Evolutionary conservation across 2,888 invertebrate genomes (phyloP), one percentile per base, ranked within the genome.

Genomic region (Dicranocentrus wangi): DNA sequence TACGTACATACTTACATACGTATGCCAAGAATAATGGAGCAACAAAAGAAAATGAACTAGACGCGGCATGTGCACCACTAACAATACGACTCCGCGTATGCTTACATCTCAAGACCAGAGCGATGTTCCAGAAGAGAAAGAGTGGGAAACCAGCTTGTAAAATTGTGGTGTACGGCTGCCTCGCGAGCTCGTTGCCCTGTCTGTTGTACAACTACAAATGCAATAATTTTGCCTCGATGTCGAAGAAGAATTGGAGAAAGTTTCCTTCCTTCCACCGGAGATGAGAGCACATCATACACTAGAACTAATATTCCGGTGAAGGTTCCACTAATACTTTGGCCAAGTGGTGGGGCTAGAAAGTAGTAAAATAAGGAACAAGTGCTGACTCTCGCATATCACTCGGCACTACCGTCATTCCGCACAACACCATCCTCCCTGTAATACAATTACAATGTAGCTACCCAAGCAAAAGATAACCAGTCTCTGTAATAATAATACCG

Each of bases 251-350:
- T 3, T 13, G 23, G 17, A 51, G 27, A 75, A 39, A 75, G 65
- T 39, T 65, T 75, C 25, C 51, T 75, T 68, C 66, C 75, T 66
- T 68, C 66, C 75, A 66, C 75, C 66, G 73, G 73, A 73, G 73
- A 73, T 73, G 73, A 73, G 73, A 63, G 70, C 73, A 65, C 17
- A 43, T 63, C 63, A 63, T 55, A 53, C 19, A 65, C 23, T 25
- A 32, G 63, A 65, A 73, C 53, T 73, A 73, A 73, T 73, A 65
- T 73, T 73, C 73, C 73, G 73, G 73, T 32, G 19, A n/a, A 60
- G 28, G 61, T 23, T 21, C 19, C 39, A 47, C 15, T n/a, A 10
- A 25, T 27, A 51, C n/a, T n/a, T n/a, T n/a, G 28, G 23, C 21
- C 23, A 28, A 53, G n/a, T 25, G 25, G 17, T 69, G 65, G 21